Evolutionary conservation across 30 jellyfish, hydroid and myxozoan genomes (phyloP).

Genomic region (Aurelia aurita): DNA sequence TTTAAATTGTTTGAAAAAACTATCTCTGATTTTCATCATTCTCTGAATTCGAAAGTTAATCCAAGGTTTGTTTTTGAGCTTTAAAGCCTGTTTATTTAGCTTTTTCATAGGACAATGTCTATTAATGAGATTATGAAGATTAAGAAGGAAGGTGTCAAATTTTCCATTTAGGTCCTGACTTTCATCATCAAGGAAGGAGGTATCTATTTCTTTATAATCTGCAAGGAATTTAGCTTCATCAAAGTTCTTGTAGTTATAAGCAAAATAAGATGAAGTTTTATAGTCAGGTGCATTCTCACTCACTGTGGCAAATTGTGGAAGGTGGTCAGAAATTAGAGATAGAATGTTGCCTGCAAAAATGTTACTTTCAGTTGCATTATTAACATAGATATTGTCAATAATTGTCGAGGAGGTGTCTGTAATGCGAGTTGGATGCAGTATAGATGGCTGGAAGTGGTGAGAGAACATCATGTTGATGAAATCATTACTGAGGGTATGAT

Average conservation of each 20-base stretch:
- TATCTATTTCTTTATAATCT: constrained; percentile 3
- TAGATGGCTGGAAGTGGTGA: constrained; percentile 26
- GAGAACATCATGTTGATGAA: constrained; percentile 19
- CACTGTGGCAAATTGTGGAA: background rate
- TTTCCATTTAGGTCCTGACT: background rate
- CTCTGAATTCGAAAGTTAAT: constrained; percentile 4
- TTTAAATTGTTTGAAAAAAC: constrained; percentile 29
- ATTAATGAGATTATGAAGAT: constrained; percentile 1
- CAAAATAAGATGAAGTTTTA: background rate
- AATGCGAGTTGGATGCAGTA: constrained; percentile 41
- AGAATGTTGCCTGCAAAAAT: constrained; percentile 2
- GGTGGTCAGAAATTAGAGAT: too few relatives aligned
- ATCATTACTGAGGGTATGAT: background rate
- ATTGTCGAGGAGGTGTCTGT: constrained; percentile 26
- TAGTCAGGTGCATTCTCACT: constrained; percentile 26
- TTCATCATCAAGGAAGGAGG: constrained; percentile 12
- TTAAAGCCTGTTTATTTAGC: background rate
- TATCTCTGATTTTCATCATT: constrained; percentile 46
- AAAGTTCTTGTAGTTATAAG: constrained; percentile 20
- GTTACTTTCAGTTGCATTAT: constrained; percentile 1
- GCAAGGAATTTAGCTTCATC: constrained; percentile 31
- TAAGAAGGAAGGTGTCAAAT: constrained; percentile 2
- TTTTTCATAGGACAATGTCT: constrained; percentile 16
- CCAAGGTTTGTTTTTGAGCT: constrained; percentile 45
- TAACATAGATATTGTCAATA: constrained; percentile 34